Conservation (phyloP, 2,797 vertebrate genomes). For the Choloepus didactylus region DNA sequence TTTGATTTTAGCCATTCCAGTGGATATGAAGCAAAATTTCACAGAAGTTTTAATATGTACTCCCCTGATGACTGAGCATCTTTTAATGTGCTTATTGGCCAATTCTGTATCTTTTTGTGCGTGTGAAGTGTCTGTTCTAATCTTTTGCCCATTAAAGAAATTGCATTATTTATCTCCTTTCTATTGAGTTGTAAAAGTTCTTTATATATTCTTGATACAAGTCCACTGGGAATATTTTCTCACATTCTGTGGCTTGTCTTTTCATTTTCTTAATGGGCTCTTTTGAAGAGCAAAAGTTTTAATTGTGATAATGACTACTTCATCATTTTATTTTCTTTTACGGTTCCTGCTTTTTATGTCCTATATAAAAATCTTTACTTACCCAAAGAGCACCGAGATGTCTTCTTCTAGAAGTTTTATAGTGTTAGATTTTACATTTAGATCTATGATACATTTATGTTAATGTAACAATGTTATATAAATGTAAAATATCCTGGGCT, state of each 20-base stretch:
- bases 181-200: not conserved
- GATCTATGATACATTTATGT: not conserved
- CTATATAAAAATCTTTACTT: slow-evolving; percentile 42
- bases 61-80: not conserved
- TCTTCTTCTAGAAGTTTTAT: slow-evolving; percentile 9
- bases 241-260: not conserved
- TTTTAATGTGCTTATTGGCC: not conserved
- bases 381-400: not conserved
- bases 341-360: not conserved
- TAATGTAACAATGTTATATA: not conserved
- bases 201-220: slow-evolving; percentile 14
- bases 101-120: not conserved
- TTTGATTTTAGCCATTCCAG: not conserved
- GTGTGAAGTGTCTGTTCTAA: slow-evolving; percentile 26
- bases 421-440: slow-evolving; percentile 19
- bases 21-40: not conserved
- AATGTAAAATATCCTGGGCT: not conserved
- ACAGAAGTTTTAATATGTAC: not conserved
- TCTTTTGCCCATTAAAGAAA: slow-evolving; percentile 14
- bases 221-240: slow-evolving; percentile 34
- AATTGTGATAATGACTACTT: slow-evolving; percentile 37
- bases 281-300: not conserved
- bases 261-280: not conserved
- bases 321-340: not conserved
- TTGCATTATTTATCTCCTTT: not conserved